Evolutionary conservation across 2,888 invertebrate genomes (phyloP).

Genomic region (Ochropleura leucogaster): DNA sequence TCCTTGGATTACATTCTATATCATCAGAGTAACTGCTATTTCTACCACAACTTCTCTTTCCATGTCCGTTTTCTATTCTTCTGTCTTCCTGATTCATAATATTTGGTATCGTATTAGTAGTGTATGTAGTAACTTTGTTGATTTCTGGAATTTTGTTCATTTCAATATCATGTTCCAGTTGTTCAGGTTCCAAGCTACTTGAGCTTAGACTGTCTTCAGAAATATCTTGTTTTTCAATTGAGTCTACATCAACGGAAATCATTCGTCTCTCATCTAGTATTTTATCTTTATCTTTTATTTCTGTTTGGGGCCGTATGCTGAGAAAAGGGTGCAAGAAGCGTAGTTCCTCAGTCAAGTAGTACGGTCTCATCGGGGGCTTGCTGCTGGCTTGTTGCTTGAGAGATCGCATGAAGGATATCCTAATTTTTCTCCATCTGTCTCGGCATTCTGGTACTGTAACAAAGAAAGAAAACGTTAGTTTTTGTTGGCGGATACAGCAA

Average conservation of each 20-base stretch:
- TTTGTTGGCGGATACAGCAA: not conserved
- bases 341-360: slow-evolving; percentile 67
- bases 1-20: slow-evolving; percentile 63
- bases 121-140: slow-evolving; percentile 13
- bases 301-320: slow-evolving; percentile 39
- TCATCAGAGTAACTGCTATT: slow-evolving; percentile 51
- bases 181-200: slow-evolving; percentile 37
- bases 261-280: slow-evolving; percentile 12
- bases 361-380: slow-evolving; percentile 63
- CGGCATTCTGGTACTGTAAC: slow-evolving; percentile 68
- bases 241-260: slow-evolving; percentile 38
- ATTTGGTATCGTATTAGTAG: slow-evolving; percentile 38
- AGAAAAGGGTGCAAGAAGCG: slow-evolving; percentile 66
- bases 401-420: slow-evolving; percentile 69
- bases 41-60: slow-evolving; percentile 19
- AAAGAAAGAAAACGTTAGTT: slow-evolving; percentile 26
- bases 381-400: slow-evolving; percentile 63
- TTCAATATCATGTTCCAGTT: slow-evolving; percentile 16
- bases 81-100: slow-evolving; percentile 12
- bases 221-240: slow-evolving; percentile 40
- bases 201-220: slow-evolving; percentile 55
- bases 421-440: slow-evolving; percentile 70
- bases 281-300: slow-evolving; percentile 16
- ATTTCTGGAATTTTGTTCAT: not conserved
- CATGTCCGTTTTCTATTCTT: slow-evolving; percentile 33